Conservation (phyloP, 2,797 vertebrate species). For the Ctenopoma multispine region DNA sequence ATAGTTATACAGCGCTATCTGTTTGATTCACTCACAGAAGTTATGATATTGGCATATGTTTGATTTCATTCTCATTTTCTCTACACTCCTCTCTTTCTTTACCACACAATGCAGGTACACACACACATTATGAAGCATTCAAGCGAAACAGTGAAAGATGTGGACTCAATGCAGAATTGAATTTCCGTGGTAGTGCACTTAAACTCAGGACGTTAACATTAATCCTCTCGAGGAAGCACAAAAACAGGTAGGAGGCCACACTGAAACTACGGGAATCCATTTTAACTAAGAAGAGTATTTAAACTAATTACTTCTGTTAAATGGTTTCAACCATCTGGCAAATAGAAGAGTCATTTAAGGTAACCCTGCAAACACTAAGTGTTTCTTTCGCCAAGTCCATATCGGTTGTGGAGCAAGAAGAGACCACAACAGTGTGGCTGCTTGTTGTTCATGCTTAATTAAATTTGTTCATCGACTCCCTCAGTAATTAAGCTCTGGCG, state of each 20-base stretch:
- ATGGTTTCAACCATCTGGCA: slow-evolving; percentile 63
- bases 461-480: slow-evolving; percentile 70
- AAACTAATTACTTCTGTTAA: slow-evolving; percentile 66
- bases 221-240: slow-evolving; percentile 28
- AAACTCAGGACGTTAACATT: slow-evolving; percentile 32
- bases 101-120: slow-evolving; percentile 4
- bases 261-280: slow-evolving; percentile 50
- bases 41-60: neutral
- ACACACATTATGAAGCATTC: slow-evolving; percentile 24
- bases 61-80: neutral
- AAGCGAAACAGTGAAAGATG: slow-evolving; percentile 41
- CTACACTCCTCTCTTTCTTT: neutral
- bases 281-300: slow-evolving; percentile 66
- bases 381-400: slow-evolving; percentile 35
- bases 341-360: slow-evolving; percentile 65
- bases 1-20: neutral
- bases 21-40: neutral
- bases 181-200: slow-evolving; percentile 37
- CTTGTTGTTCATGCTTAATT: slow-evolving; percentile 75
- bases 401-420: slow-evolving; percentile 31
- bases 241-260: slow-evolving; percentile 28
- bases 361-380: slow-evolving; percentile 45
- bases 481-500: slow-evolving; percentile 58
- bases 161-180: slow-evolving; percentile 41
- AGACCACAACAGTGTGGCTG: slow-evolving; percentile 38